phyloP scores from a whole-genome alignment of 2,113 vertebrate species.

The Callaeas wilsoni region DNA sequence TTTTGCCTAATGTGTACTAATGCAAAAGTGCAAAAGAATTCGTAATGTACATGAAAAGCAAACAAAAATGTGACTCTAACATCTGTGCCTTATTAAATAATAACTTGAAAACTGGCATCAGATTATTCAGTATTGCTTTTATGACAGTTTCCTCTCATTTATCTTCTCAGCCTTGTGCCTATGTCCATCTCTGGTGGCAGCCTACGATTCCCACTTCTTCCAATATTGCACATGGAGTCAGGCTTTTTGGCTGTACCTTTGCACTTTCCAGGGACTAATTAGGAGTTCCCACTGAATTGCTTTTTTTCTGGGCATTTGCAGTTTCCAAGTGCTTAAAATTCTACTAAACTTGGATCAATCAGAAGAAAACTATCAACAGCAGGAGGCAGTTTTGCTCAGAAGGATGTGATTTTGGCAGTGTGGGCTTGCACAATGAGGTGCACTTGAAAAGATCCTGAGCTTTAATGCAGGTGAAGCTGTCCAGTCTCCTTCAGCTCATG shows the following conservation, averaged over 20 bases:
- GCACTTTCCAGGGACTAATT: neutral
- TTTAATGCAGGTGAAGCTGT: neutral
- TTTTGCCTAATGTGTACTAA: neutral
- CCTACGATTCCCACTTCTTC: neutral
- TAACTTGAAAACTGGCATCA: neutral
- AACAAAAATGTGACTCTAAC: neutral
- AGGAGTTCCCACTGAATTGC: neutral
- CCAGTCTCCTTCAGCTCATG: neutral
- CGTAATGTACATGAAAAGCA: neutral
- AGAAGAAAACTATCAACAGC: neutral
- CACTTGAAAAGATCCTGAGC: neutral
- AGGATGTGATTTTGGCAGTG: neutral
- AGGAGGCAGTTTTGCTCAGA: neutral
- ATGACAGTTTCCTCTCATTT: neutral
- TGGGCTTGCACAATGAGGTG: neutral
- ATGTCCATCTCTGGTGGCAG: neutral
- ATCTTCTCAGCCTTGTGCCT: neutral
- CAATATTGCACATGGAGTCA: neutral
- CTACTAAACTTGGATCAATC: neutral
- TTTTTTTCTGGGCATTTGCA: neutral
- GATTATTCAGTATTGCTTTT: neutral
- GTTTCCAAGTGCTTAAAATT: neutral
- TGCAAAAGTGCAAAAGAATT: slow-evolving; percentile 17
- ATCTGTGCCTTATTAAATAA: neutral
- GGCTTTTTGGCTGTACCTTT: neutral